Conservation (phyloP, 2,888 invertebrate genomes). For the Nephrotoma flavescens region DNA sequence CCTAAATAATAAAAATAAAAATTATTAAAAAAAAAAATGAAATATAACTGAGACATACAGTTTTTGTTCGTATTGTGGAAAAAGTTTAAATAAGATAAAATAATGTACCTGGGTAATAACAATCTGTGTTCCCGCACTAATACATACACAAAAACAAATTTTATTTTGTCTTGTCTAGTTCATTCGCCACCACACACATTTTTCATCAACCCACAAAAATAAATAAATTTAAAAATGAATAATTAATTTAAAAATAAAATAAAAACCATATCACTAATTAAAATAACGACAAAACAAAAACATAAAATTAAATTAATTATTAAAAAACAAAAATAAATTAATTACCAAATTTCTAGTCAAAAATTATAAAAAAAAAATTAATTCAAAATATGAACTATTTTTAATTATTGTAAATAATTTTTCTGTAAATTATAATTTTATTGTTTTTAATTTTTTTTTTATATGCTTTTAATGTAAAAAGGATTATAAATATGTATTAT, state of each 20-base stretch:
- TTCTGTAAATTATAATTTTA: neutral
- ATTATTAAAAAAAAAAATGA: neutral
- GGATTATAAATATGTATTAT: neutral
- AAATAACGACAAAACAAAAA: neutral
- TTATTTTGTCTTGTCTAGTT: neutral
- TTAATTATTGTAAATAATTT: neutral
- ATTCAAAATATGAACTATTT: neutral
- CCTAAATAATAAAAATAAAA: neutral
- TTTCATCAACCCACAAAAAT: neutral
- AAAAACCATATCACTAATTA: neutral
- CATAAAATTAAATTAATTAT: neutral
- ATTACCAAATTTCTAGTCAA: neutral
- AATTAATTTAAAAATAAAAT: neutral
- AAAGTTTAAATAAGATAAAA: neutral
- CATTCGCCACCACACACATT: neutral
- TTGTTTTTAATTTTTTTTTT: neutral
- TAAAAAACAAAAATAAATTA: neutral
- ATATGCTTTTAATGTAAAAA: neutral
- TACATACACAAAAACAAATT: neutral
- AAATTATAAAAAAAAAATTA: neutral
- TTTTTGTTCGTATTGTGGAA: neutral
- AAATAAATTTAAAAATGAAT: neutral
- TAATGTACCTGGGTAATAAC: neutral
- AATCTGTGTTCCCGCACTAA: neutral
- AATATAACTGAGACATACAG: neutral